A percentile compares a stretch with the other conserved stretches of the same genome.
Conservation (phyloP, 2,113 vertebrate species). For the Pseudorectes ferrugineus region DNA sequence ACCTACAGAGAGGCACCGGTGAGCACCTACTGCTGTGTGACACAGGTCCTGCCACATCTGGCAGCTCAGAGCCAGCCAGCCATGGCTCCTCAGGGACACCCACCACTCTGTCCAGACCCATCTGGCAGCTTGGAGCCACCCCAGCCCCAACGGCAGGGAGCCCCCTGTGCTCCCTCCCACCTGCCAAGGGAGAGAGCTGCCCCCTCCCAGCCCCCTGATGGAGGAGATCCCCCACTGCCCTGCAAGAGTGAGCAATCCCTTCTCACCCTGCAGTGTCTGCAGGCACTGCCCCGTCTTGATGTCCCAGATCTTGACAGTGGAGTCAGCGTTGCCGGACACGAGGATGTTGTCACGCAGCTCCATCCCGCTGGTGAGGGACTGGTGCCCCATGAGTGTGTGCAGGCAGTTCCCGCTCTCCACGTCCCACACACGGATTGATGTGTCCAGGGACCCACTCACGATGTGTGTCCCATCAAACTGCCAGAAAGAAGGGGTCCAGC, state of each 20-base stretch:
- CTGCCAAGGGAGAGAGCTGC: no score
- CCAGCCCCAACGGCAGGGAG: background rate
- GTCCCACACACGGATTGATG: slow-evolving; percentile 63
- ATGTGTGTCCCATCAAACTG: slow-evolving; percentile 68
- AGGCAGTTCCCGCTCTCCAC: slow-evolving; percentile 66
- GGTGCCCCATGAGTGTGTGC: slow-evolving; percentile 68
- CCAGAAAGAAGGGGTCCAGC: background rate
- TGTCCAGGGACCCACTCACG: slow-evolving; percentile 64
- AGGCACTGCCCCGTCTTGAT: slow-evolving; percentile 70
- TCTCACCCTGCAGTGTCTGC: slow-evolving; percentile 66
- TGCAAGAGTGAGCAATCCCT: background rate
- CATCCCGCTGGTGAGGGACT: slow-evolving; percentile 65
- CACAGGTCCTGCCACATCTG: accelerated
- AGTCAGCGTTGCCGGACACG: slow-evolving; percentile 60
- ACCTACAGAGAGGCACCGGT: background rate
- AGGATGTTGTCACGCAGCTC: slow-evolving; percentile 67
- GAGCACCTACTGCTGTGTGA: background rate
- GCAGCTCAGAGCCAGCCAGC: background rate
- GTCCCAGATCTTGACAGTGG: slow-evolving; percentile 72
- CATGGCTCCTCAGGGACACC: background rate
- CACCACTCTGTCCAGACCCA: no score
- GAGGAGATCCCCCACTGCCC: no score
- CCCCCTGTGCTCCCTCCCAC: background rate
- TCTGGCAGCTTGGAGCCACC: background rate
- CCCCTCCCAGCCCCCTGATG: accelerated